These are phyloP conservation scores for Nannobrachium achirus DNA, from an alignment of 2,113 vertebrate genomes.

Conservation along the genomic window DNA sequence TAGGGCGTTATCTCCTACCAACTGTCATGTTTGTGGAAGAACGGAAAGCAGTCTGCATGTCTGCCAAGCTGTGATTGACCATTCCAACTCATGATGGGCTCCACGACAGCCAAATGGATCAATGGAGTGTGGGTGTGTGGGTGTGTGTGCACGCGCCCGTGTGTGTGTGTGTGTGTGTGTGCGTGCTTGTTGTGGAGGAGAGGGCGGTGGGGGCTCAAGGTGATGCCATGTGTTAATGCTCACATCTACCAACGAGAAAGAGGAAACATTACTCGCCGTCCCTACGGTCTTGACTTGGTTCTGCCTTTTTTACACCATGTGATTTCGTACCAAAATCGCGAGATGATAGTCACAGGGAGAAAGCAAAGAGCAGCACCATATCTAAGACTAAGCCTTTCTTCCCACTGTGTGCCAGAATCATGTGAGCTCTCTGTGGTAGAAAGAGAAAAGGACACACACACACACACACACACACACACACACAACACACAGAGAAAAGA, in stretches of 20 bases:
- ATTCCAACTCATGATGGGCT: slow-evolving; percentile 36
- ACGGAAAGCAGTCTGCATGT: slow-evolving; percentile 89
- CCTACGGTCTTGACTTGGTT: slow-evolving; percentile 84
- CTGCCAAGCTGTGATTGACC: slow-evolving; percentile 82
- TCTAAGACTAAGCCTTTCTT: slow-evolving; percentile 31
- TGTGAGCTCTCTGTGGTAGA: slow-evolving; percentile 2
- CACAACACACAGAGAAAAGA: neutral
- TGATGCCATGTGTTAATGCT: slow-evolving; percentile 96
- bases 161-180: slow-evolving; percentile 44
- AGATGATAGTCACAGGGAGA: slow-evolving; percentile 76
- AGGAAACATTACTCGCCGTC: slow-evolving; percentile 78
- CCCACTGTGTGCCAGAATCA: slow-evolving; percentile 27
- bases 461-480: neutral
- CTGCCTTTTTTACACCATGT: slow-evolving; percentile 83
- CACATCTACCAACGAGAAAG: slow-evolving; percentile 68
- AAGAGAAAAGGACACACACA: neutral
- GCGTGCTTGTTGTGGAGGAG: slow-evolving; percentile 67
- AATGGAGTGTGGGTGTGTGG: slow-evolving; percentile 59
- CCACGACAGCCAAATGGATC: slow-evolving; percentile 62
- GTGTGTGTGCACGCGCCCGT: neutral
- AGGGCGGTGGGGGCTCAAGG: slow-evolving; percentile 90
- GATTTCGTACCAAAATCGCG: slow-evolving; percentile 77
- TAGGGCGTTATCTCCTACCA: slow-evolving; percentile 65
- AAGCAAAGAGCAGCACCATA: slow-evolving; percentile 34
- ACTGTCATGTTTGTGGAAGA: slow-evolving; percentile 90